Evolutionary conservation across 2,797 vertebrate species (phyloP).

Genomic region (Molossus alvarezi): DNA sequence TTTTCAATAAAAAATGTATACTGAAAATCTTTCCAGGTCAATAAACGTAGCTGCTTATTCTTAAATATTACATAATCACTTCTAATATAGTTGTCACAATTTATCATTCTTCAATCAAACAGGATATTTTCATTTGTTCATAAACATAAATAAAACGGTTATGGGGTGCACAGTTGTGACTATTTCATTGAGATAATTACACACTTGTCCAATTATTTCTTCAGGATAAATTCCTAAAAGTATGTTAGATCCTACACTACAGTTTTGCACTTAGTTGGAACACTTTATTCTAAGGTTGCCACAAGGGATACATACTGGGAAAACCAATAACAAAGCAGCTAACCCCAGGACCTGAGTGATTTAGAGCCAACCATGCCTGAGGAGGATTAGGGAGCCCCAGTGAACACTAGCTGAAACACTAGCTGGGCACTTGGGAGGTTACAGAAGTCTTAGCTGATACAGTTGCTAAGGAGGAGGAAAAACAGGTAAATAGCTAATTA

Average conservation of each 20-base stretch:
- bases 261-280: neutral
- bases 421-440: neutral
- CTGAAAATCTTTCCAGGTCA: neutral
- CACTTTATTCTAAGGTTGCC: neutral
- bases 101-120: neutral
- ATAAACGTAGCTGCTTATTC: neutral
- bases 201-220: neutral
- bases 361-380: neutral
- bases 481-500: neutral
- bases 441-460: neutral
- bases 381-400: neutral
- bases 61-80: neutral
- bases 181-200: neutral
- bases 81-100: neutral
- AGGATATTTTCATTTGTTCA: neutral
- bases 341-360: neutral
- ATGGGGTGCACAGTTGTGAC: neutral
- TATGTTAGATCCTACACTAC: neutral
- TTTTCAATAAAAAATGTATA: neutral
- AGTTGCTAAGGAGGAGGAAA: neutral
- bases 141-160: neutral
- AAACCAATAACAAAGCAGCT: neutral
- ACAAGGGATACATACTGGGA: neutral
- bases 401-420: neutral
- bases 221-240: neutral